Evolutionary conservation across 1,140 invertebrate species (phyloP).

Genomic region (Monomorium pharaonis): DNA sequence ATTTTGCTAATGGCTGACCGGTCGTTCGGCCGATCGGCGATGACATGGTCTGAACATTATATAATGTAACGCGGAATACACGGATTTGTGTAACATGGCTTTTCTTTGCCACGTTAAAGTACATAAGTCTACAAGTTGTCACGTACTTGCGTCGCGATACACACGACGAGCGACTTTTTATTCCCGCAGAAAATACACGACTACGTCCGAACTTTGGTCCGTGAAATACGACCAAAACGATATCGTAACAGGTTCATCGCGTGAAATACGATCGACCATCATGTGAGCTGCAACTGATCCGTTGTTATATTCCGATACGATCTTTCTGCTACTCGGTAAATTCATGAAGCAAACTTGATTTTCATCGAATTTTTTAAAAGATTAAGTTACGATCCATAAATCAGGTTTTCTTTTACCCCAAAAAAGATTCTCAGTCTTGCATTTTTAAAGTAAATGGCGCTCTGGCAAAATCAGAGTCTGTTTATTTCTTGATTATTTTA

Average conservation of each 20-base stretch:
- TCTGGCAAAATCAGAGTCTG: no score
- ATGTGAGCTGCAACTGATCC: background rate
- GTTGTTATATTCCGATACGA: background rate
- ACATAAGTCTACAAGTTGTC: background rate
- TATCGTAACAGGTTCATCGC: background rate
- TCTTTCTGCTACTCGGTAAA: no score
- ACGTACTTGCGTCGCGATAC: background rate
- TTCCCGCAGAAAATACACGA: background rate
- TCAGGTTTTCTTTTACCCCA: background rate
- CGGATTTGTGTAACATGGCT: slow-evolving; percentile 28
- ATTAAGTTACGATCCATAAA: background rate
- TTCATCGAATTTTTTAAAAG: background rate
- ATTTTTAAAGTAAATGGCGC: background rate
- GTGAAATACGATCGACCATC: slow-evolving; percentile 24
- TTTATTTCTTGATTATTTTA: no score
- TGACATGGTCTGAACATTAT: slow-evolving; percentile 2
- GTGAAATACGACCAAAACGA: slow-evolving; percentile 30
- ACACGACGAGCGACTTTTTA: no score
- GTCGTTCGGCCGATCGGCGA: background rate
- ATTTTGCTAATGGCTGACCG: slow-evolving; percentile 31
- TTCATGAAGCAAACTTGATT: slow-evolving; percentile 2
- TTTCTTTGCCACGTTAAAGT: background rate
- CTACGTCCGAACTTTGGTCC: background rate
- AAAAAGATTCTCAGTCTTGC: background rate
- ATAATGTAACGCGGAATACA: slow-evolving; percentile 31